A percentile compares a stretch with the other conserved stretches of the same genome.
These are phyloP conservation scores for Clunio marinus DNA, from an alignment of 2,888 invertebrate species.

Conservation along the genomic window DNA sequence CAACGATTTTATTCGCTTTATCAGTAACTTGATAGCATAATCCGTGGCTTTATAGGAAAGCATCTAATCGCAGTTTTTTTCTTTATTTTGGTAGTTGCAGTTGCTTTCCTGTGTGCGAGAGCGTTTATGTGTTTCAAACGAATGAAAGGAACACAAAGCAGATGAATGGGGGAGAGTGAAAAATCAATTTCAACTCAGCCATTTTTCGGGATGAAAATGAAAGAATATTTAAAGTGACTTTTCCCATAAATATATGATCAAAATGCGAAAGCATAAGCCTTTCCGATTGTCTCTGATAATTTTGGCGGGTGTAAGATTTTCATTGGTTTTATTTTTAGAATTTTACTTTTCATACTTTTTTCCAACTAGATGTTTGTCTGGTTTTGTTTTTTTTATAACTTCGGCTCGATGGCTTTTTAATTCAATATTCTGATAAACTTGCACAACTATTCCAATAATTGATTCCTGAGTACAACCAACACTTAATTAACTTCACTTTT, in stretches of 20 bases:
- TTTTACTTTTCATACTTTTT: not conserved
- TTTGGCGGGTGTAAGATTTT: not conserved
- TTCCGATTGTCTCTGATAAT: not conserved
- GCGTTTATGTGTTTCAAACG: not conserved
- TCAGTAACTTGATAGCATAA: not conserved
- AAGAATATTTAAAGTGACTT: not conserved
- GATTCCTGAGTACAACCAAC: not conserved
- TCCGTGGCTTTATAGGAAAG: not conserved
- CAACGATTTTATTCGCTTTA: not conserved
- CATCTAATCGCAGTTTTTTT: slow-evolving; percentile 4
- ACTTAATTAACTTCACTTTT: not conserved
- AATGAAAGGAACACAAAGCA: not conserved
- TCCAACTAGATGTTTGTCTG: not conserved
- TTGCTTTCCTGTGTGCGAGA: not conserved
- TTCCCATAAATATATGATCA: not conserved
- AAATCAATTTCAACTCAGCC: slow-evolving; percentile 17
- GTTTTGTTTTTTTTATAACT: not conserved
- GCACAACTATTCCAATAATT: not conserved
- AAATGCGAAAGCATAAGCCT: not conserved
- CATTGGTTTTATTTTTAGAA: slow-evolving; percentile 6
- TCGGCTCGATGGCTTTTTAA: not conserved
- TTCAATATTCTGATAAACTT: not conserved
- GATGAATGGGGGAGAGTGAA: not conserved
- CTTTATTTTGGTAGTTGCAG: not conserved
- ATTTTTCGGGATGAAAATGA: not conserved